Base-by-base conservation (phyloP, 2,888 invertebrate species). In the Syritta pipiens region DNA sequence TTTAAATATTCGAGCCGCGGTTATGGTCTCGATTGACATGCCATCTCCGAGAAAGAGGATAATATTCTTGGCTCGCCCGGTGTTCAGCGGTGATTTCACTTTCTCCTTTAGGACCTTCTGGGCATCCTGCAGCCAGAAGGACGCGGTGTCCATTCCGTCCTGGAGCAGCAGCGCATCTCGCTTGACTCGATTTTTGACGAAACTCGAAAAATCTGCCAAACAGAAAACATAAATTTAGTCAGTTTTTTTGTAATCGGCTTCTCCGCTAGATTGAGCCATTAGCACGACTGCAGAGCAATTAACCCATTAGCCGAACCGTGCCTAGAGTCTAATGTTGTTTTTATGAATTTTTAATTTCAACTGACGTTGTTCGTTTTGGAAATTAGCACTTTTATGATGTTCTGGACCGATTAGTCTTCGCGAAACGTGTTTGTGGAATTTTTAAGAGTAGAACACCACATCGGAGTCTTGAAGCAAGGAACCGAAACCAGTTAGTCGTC, bases 11-110 rank as follows among this genome's bases (percentile, higher is more conserved):
- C 94, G 90, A 20, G 93, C 91, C 0, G 93, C 93, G 3, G 92
- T 91, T 53, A 93, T 87, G 3, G 94, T 94, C 1, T 93, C 90
- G 53, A 94, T 87, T 12, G 93, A 93, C 94, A 94, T 93, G 37
- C 94, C 94, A 86, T 96, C 96, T 0, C 96, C 96, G 2, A 96
- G 89, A 84, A 96, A 95, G 57, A 96, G 86, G 62, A 96, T 94
- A 0, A 95, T 90, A 87, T 96, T 96, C 85, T 92, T 93, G 0
- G 94, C 94, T 77, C 89, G 87, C 55, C 90, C 90, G 0, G 84
- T 89, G 63, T 87, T 88, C 2, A 82, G 60, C 2, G 71, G 63
- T 5, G 72, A 81, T 10, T 83, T 79, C 12, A 86, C 75, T 51
- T 90, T 88, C 22, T 86, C 82, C 22, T 83, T 82, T 1, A 88